A percentile compares a stretch with the other conserved stretches of the same genome.
Evolutionary conservation across 2,888 invertebrate species (phyloP).

Genomic region (Geotrupes spiniger): DNA sequence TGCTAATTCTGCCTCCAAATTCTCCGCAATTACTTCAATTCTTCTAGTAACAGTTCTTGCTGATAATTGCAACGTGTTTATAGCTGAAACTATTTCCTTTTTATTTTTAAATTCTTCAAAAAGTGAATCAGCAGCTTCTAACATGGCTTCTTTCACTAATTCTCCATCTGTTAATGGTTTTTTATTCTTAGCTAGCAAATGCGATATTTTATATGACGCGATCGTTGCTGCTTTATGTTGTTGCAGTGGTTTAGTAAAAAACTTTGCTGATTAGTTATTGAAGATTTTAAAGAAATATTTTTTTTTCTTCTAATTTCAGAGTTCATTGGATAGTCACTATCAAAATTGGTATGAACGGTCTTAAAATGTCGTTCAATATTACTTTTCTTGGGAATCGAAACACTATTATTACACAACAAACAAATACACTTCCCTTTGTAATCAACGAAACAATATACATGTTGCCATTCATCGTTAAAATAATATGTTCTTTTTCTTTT

Average conservation of each 20-base stretch:
- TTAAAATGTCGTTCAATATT: constrained; percentile 28
- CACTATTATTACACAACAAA: constrained; percentile 25
- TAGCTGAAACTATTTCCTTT: constrained; percentile 32
- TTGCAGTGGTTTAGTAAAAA: constrained; percentile 22
- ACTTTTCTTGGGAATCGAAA: constrained; percentile 26
- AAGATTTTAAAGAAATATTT: constrained; percentile 24
- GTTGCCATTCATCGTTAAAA: constrained; percentile 26
- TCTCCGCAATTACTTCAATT: constrained; percentile 19
- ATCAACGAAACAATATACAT: constrained; percentile 27
- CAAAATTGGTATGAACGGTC: constrained; percentile 25
- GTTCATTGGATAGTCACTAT: constrained; percentile 23
- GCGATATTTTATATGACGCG: constrained; percentile 22
- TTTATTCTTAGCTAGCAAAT: constrained; percentile 21
- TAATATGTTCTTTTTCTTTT: constrained; percentile 23
- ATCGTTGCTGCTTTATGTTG: constrained; percentile 14
- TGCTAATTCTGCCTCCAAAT: constrained; percentile 18
- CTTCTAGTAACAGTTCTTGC: constrained; percentile 26
- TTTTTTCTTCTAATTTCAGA: constrained; percentile 24
- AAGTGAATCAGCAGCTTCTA: constrained; percentile 22
- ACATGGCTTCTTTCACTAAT: constrained; percentile 31
- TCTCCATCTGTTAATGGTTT: constrained; percentile 32
- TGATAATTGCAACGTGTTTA: constrained; percentile 33
- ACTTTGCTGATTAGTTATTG: constrained; percentile 19
- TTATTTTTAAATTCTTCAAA: constrained; percentile 30
- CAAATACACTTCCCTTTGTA: constrained; percentile 25